These are phyloP conservation scores for Zonitis immaculata DNA, from an alignment of 2,888 invertebrate species.

Conservation along the genomic window DNA sequence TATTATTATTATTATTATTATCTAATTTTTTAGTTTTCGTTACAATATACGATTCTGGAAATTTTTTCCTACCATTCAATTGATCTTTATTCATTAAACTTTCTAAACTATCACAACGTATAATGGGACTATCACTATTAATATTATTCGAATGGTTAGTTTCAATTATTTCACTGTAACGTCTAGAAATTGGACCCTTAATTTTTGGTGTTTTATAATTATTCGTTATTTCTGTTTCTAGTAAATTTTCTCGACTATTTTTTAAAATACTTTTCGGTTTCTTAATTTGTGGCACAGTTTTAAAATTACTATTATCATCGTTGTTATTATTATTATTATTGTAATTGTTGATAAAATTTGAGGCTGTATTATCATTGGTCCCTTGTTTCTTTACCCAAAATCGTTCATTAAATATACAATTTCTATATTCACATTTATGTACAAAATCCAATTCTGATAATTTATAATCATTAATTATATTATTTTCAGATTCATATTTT, in stretches of 20 bases:
- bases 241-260: conserved; percentile 35
- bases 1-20: conserved; percentile 17
- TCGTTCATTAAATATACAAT: conserved; percentile 47
- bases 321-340: conserved; percentile 48
- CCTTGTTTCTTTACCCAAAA: conserved; percentile 44
- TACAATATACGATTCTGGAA: conserved; percentile 49
- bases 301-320: too few relatives aligned
- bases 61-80: conserved; percentile 40
- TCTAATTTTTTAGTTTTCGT: conserved; percentile 35
- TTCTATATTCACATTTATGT: conserved; percentile 45
- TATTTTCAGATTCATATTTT: conserved; percentile 34
- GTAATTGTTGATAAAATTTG: conserved; percentile 47
- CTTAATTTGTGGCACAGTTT: conserved; percentile 44
- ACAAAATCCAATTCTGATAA: conserved; percentile 37
- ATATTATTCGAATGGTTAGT: conserved; percentile 46
- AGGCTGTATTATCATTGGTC: conserved; percentile 46
- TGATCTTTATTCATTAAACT: conserved; percentile 35
- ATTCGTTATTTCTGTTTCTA: conserved; percentile 31
- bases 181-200: conserved; percentile 35
- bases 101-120: conserved; percentile 48
- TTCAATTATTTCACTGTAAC: conserved; percentile 53
- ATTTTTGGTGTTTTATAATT: conserved; percentile 32
- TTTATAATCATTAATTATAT: conserved; percentile 23
- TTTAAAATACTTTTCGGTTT: conserved; percentile 41
- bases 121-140: conserved; percentile 40